Base-by-base conservation (phyloP, 1,140 invertebrate genomes). In the Euborellia annulipes region DNA sequence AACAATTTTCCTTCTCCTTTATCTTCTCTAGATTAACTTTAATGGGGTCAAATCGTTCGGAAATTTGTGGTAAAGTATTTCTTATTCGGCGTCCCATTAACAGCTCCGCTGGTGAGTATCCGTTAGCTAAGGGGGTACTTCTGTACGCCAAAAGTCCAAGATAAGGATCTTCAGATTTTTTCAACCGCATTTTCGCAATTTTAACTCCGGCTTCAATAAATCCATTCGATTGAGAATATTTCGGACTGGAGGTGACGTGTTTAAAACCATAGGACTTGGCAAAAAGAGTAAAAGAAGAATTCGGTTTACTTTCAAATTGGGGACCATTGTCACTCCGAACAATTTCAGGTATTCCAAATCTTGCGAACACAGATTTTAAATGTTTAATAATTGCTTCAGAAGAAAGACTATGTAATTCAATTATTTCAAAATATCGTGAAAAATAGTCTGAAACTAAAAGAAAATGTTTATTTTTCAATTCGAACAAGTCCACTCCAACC, bases 291-390 rank as follows among this genome's bases (percentile, higher is more conserved):
- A 52, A 52, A 3, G 20, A 22, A 8, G 39, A 41, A n/a, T n/a
- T n/a, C 36, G 16, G 14, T 38, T 3, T 38, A 1, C 36, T 41
- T 4, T 11, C 2, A 36, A 52, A 52, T 19, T 52, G 51, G 3
- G 45, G 14, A 3, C 51, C 47, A 27, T 48, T 48, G 46, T 52
- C 51, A 16, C 39, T 45, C 9, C 46, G 18, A 4, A 52, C 49
- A 6, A 37, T 20, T 19, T 51, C 45, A 16, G 51, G 49, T 3
- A 51, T 22, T n/a, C 49, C 46, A 45, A 51, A 49, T 2, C 49
- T 16, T 1, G 49, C 41, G 20, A 52, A 52, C 20, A 52, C 42
- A 11, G 45, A 44, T 32, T 50, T 50, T 3, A 42, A 39, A 13
- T 36, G 14, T 2, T 14, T 30, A 19, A 52, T 48, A 3, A 42